Percentiles rank a stretch among this genome's conserved stretches.
Evolutionary conservation across 2,888 invertebrate species (phyloP).

Genomic region (Zygothrica quintamaculata): DNA sequence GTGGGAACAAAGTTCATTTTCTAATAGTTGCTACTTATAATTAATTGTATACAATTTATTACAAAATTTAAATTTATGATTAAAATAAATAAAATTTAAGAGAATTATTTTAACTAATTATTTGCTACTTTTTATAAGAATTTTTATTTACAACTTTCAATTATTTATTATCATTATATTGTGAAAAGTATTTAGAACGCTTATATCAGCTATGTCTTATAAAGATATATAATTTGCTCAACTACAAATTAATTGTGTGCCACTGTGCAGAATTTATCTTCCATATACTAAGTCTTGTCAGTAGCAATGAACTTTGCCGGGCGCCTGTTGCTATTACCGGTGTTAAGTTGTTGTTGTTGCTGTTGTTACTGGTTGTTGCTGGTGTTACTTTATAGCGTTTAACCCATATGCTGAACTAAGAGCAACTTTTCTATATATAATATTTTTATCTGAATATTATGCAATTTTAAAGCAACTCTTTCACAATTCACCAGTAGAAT

Average conservation of each 20-base stretch:
- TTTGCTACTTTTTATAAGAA: no score
- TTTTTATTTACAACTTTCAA: no score
- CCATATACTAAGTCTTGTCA: constrained; percentile 11
- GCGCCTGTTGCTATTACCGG: constrained; percentile 36
- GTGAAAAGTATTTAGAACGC: no score
- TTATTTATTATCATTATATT: no score
- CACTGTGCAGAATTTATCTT: constrained; percentile 40
- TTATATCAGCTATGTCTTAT: no score
- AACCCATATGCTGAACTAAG: constrained; percentile 35
- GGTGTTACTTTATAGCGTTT: constrained; percentile 21
- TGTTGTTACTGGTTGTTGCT: not conserved
- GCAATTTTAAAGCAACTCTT: no score
- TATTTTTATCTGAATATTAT: no score
- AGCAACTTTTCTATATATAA: not conserved
- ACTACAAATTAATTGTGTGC: not conserved
- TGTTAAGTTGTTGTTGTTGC: constrained; percentile 6
- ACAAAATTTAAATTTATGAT: no score
- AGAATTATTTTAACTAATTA: no score
- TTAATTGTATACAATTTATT: no score
- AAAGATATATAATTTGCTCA: not conserved
- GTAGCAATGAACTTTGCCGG: constrained; percentile 67
- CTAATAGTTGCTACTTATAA: not conserved
- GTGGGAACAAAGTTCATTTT: not conserved
- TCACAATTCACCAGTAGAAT: no score
- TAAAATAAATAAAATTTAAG: no score